phyloP scores from a whole-genome alignment of 2,888 invertebrate genomes.

The Antheraea yamamai region DNA sequence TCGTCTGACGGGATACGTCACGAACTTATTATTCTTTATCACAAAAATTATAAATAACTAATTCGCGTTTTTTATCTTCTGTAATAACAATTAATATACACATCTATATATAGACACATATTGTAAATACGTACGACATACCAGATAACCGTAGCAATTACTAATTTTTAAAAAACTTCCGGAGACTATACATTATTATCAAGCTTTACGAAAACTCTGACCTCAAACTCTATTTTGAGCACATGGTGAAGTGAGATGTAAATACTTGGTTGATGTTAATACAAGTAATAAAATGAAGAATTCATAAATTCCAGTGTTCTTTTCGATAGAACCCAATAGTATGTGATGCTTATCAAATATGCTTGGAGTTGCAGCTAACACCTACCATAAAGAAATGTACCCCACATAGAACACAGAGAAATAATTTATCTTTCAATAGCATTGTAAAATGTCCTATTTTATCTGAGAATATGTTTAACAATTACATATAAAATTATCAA shows the following conservation, averaged over 20 bases:
- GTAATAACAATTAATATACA: conserved; percentile 2
- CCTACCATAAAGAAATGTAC: background rate
- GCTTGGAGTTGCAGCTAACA: background rate
- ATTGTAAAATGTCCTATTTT: too few species aligned
- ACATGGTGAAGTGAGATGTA: background rate
- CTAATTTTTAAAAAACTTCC: background rate
- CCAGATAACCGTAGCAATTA: background rate
- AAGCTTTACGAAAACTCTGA: background rate
- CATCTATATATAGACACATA: background rate
- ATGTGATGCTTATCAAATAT: background rate
- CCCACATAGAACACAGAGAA: background rate
- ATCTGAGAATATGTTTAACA: too few species aligned
- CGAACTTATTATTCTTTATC: conserved; percentile 2
- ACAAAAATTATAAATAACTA: background rate
- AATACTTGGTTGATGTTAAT: background rate
- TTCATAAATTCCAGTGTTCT: background rate
- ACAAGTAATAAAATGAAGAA: background rate
- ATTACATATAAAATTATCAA: too few species aligned
- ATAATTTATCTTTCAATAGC: background rate
- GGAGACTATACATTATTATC: background rate
- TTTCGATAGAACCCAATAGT: background rate
- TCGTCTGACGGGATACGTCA: conserved; percentile 13
- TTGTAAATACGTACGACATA: background rate
- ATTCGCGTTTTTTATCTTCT: conserved; percentile 3
- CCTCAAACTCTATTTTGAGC: background rate